Evolutionary conservation across 2,888 invertebrate species (phyloP).

Genomic region (Noctua pronuba): DNA sequence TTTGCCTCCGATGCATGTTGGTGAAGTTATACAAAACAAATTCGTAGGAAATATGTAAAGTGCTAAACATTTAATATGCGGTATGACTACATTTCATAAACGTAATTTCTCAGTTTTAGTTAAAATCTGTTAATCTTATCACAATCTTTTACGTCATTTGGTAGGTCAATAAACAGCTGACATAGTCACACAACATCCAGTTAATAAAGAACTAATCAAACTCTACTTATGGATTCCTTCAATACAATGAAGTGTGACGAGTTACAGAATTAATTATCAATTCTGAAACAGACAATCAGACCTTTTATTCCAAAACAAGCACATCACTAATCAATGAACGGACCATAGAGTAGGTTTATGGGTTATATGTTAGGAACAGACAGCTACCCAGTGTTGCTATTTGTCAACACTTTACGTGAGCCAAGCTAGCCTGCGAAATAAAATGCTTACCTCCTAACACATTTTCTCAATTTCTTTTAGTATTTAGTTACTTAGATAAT

Average conservation of each 20-base stretch:
- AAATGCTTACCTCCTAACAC: background rate
- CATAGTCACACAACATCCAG: background rate
- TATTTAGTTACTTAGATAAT: background rate
- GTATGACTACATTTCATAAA: too few relatives aligned
- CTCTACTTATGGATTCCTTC: background rate
- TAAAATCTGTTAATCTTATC: too few relatives aligned
- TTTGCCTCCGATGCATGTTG: too few relatives aligned
- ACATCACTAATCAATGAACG: background rate
- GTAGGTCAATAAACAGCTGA: too few relatives aligned
- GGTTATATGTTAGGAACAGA: background rate
- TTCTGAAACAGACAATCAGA: background rate
- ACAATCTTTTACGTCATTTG: too few relatives aligned
- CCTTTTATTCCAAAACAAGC: background rate
- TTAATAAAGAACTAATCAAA: background rate
- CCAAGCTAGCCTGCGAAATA: background rate
- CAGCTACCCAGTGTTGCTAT: conserved; percentile 19
- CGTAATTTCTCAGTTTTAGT: too few relatives aligned
- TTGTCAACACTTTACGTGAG: background rate
- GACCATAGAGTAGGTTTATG: background rate
- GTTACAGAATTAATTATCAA: background rate
- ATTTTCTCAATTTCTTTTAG: background rate
- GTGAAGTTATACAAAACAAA: too few relatives aligned
- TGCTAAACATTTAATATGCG: too few relatives aligned
- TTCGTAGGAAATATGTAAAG: too few relatives aligned
- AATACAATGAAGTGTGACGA: background rate